Evolutionary conservation across 2,888 invertebrate species (phyloP), one percentile per base, ranked within the genome.

Genomic region (Branchipolynoe longqiensis): DNA sequence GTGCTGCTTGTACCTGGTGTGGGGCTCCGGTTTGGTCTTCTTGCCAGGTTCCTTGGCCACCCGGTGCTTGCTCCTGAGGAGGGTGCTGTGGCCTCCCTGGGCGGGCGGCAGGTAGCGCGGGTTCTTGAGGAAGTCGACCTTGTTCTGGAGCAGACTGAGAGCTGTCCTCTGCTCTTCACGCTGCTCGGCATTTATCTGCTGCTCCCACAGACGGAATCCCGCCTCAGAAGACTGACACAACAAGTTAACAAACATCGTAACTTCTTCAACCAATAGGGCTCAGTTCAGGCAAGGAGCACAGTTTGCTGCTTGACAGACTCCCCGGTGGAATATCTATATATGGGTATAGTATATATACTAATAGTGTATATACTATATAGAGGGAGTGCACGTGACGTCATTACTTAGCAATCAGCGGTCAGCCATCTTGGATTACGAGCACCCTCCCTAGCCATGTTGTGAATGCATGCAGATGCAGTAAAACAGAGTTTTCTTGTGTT

Each of bases 101-200:
- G 90, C 90, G 0, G 92, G 91, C 6, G 92, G 90, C 14, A 91
- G 86, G 87, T 88, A 90, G 54, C 93, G 90, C 22, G 93, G 92
- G 87, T 93, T 93, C 12, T 90, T 89, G 38, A 91, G 86, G 87
- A 90, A 93, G 87, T 92, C 91, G 0, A 91, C 89, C 82, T 90
- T 91, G n/a, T 91, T 90, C 58, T 93, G 90, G 33, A 93, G 88
- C 64, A 90, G 90, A 41, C 91, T 91, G 38, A 94, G 87, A 64
- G 90, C 91, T 0, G 86, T 87, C 56, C 92, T 88, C 41, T 91
- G 91, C 22, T 85, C 83, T 83, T 92, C 91, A 69, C 93, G 85
- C 84, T 91, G 89, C 25, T 92, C 91, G 78, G 91, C 90, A 78
- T 87, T 89, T 88, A 92, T 87, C 86, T 92, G 92, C 12, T 90